phyloP scores from a whole-genome alignment of 2,113 vertebrate species.

The Eolophus roseicapilla region DNA sequence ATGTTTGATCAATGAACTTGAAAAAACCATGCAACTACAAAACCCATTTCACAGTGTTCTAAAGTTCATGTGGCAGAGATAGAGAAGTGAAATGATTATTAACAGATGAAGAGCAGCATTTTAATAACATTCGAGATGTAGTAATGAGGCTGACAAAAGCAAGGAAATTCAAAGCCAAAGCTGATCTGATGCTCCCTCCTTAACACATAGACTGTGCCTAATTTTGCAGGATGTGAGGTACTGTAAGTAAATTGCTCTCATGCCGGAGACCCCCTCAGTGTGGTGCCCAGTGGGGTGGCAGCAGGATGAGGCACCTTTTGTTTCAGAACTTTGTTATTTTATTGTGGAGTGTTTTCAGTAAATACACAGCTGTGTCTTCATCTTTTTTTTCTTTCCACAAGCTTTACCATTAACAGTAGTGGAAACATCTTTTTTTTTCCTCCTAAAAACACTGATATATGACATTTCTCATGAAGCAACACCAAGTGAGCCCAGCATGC shows the following conservation, averaged over 20 bases:
- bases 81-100: slow-evolving; percentile 70
- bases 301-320: slow-evolving; percentile 43
- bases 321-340: slow-evolving; percentile 34
- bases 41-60: slow-evolving; percentile 68
- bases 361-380: neutral
- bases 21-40: slow-evolving; percentile 70
- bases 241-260: neutral
- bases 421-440: neutral
- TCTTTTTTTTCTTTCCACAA: neutral
- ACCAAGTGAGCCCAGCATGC: neutral
- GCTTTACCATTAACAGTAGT: neutral
- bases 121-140: slow-evolving; percentile 68
- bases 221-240: slow-evolving; percentile 26
- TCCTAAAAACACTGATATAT: neutral
- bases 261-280: neutral
- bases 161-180: slow-evolving; percentile 54
- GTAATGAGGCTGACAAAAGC: slow-evolving; percentile 73
- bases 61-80: slow-evolving; percentile 71
- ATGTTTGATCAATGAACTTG: slow-evolving; percentile 76
- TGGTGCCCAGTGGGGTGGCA: slow-evolving; percentile 37
- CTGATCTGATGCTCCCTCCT: slow-evolving; percentile 40
- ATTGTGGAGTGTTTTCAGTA: slow-evolving; percentile 3
- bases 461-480: neutral
- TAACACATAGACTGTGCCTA: slow-evolving; percentile 23
- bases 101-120: slow-evolving; percentile 70